Evolutionary conservation across 2,888 invertebrate species (phyloP), one percentile per base, ranked within the genome.

Genomic region (Parochlus steinenii): DNA sequence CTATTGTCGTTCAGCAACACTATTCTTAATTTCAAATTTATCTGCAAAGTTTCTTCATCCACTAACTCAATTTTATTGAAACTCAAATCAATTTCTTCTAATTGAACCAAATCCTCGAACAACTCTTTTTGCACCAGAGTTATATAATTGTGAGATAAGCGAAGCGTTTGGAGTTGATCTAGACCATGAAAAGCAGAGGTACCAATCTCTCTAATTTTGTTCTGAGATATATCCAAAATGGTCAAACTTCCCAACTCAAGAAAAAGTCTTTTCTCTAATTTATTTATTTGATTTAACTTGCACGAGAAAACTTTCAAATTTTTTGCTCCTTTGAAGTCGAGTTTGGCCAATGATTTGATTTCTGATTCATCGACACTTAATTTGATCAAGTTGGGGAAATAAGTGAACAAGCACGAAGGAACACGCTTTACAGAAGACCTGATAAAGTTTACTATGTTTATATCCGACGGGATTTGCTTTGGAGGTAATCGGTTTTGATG

Each of bases 311-410:
- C 34, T 28, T 28, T 11, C 3, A 34, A 10, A 10, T 27, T 22
- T 8, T 5, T 6, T 12, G 34, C 34, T 7, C 6, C 10, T 20
- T 27, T 12, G 10, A 34, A 26, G 16, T 34, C 28, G 10, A 19
- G 12, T 16, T 19, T 27, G 11, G n/a, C 14, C n/a, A 34, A 15
- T 14, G 28, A 15, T 26, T 14, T 19, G 92, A n/a, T n/a, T n/a
- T n/a, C n/a, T n/a, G n/a, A n/a, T n/a, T n/a, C n/a, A n/a, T n/a
- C n/a, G n/a, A n/a, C n/a, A n/a, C n/a, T n/a, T n/a, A n/a, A n/a
- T n/a, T n/a, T n/a, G n/a, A n/a, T n/a, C n/a, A n/a, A n/a, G n/a
- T n/a, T n/a, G n/a, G n/a, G n/a, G n/a, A n/a, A n/a, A n/a, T n/a
- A n/a, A n/a, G n/a, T n/a, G n/a, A n/a, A n/a, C n/a, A n/a, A n/a